A percentile compares a stretch with the other conserved stretches of the same genome.
These are phyloP conservation scores for Halictus rubicundus DNA, from an alignment of 1,140 invertebrate genomes.

Conservation along the genomic window DNA sequence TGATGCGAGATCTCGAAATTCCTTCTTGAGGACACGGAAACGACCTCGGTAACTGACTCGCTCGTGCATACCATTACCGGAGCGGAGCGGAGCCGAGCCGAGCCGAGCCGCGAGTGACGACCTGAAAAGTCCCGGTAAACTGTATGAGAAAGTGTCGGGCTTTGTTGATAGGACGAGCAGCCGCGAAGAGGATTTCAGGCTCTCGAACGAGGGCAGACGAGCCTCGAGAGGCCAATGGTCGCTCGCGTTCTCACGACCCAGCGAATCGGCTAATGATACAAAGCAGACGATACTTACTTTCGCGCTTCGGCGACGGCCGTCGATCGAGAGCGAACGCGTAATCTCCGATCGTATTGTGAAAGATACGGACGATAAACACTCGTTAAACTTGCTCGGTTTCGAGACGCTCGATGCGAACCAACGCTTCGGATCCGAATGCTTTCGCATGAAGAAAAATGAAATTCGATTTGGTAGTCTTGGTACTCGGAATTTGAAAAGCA, in stretches of 20 bases:
- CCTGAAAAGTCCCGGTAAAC: slow-evolving; percentile 63
- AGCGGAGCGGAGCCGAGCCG: background rate
- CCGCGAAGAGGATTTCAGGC: slow-evolving; percentile 53
- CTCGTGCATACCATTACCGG: slow-evolving; percentile 62
- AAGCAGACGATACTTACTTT: slow-evolving; percentile 7
- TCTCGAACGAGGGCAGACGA: slow-evolving; percentile 40
- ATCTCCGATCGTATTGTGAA: background rate
- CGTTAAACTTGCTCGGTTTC: background rate
- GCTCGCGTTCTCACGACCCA: slow-evolving; percentile 70
- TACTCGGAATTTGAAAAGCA: too few species aligned
- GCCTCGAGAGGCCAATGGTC: slow-evolving; percentile 53
- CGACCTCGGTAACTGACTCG: slow-evolving; percentile 57
- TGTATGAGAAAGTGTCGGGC: slow-evolving; percentile 70
- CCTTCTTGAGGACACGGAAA: slow-evolving; percentile 63
- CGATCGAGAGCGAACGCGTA: background rate
- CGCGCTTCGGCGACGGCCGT: background rate
- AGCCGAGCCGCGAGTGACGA: slow-evolving; percentile 44
- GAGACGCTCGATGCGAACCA: background rate
- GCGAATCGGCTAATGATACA: slow-evolving; percentile 24
- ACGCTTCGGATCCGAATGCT: too few species aligned
- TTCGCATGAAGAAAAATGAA: too few species aligned
- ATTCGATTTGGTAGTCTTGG: too few species aligned
- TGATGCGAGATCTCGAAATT: slow-evolving; percentile 62
- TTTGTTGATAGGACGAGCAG: slow-evolving; percentile 62
- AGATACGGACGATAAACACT: background rate